Percentiles rank a stretch among this genome's conserved stretches.
Evolutionary conservation across 2,113 vertebrate species (phyloP).

Genomic region (Paracanthobrama guichenoti): DNA sequence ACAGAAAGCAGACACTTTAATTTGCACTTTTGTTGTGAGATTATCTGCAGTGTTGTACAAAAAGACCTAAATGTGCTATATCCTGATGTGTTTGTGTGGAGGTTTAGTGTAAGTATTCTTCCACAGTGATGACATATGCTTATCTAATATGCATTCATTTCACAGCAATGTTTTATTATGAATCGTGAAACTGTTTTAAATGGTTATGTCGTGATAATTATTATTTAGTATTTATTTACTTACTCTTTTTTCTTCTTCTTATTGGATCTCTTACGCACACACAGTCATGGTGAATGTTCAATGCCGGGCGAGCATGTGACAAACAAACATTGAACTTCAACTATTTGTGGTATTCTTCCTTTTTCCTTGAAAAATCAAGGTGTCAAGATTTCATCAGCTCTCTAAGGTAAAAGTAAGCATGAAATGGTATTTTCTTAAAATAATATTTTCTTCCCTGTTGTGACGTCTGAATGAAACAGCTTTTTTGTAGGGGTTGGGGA

Average conservation of each 20-base stretch:
- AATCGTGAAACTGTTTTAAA: not conserved
- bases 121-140: too few species aligned
- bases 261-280: not conserved
- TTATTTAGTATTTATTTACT: not conserved
- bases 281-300: not conserved
- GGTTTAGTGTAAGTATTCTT: not conserved
- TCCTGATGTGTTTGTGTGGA: not conserved
- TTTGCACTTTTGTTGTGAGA: not conserved
- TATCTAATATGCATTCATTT: not conserved
- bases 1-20: not conserved
- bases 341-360: not conserved
- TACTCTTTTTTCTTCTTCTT: not conserved
- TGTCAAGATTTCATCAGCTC: not conserved
- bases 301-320: not conserved
- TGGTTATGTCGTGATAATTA: not conserved
- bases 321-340: not conserved
- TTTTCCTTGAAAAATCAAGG: not conserved
- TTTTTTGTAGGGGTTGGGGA: too few species aligned
- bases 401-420: not conserved
- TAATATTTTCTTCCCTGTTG: too few species aligned
- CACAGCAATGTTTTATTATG: not conserved
- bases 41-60: not conserved
- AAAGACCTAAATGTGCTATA: not conserved
- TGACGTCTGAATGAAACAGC: too few species aligned
- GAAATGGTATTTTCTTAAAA: too few species aligned